These are phyloP conservation scores for Pangasianodon hypophthalmus DNA, from an alignment of 2,113 vertebrate species.

Conservation along the genomic window DNA sequence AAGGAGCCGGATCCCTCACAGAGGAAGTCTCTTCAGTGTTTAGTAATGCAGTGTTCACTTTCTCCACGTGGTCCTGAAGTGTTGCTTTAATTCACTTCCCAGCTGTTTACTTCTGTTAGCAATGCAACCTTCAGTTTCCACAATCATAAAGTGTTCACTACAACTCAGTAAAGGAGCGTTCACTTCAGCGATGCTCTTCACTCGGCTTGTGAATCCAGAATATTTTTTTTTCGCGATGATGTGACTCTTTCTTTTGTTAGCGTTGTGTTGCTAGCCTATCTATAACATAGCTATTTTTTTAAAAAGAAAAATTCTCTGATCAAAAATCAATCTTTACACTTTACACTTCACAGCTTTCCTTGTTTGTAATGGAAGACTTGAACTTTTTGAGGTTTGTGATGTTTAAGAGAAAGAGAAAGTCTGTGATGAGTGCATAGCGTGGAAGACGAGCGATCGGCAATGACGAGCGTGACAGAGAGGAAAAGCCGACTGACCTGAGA, in stretches of 20 bases:
- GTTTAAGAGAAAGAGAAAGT: constrained; percentile 1
- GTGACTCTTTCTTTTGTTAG: background rate
- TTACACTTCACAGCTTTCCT: background rate
- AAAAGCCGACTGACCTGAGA: constrained; percentile 25
- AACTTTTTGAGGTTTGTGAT: constrained; percentile 32
- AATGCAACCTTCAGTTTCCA: background rate
- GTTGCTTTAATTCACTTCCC: background rate
- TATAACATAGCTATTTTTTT: background rate
- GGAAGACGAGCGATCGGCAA: constrained; percentile 48
- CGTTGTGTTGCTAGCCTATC: background rate
- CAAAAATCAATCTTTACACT: background rate
- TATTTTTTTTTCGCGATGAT: no score
- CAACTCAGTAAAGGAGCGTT: background rate
- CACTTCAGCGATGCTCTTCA: background rate
- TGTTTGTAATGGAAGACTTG: constrained; percentile 44
- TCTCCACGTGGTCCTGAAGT: background rate
- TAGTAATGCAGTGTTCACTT: background rate
- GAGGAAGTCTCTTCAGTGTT: background rate
- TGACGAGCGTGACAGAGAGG: background rate
- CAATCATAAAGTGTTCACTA: background rate
- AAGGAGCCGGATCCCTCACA: background rate
- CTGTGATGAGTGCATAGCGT: constrained; percentile 29
- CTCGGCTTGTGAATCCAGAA: no score
- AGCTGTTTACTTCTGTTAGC: background rate
- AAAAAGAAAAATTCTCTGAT: background rate